These are phyloP conservation scores for Oncorhynchus gorbuscha DNA, from an alignment of 2,113 vertebrate genomes.

Conservation along the genomic window DNA sequence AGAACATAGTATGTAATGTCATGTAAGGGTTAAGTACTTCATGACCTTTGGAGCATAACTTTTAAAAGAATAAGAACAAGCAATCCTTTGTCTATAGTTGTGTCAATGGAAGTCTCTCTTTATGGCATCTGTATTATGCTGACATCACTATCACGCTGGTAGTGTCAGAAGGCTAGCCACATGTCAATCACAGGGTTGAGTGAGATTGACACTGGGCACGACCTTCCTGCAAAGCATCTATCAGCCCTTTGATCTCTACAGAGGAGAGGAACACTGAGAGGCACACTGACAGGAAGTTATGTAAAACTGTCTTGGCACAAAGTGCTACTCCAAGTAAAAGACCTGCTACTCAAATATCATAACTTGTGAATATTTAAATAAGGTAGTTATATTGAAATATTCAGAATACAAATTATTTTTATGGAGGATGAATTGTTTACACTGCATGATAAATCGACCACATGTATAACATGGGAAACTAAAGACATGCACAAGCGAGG, in stretches of 20 bases:
- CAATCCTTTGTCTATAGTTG: slow-evolving; percentile 29
- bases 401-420: no score
- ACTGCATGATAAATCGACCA: no score
- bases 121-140: slow-evolving; percentile 53
- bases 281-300: background rate
- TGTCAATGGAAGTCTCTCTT: slow-evolving; percentile 51
- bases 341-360: background rate
- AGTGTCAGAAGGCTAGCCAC: slow-evolving; percentile 55
- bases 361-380: no score
- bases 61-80: background rate
- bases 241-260: slow-evolving; percentile 22
- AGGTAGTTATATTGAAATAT: no score
- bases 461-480: no score
- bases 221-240: slow-evolving; percentile 20
- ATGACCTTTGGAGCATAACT: background rate
- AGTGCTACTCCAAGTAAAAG: background rate
- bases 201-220: slow-evolving; percentile 42
- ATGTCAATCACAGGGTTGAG: slow-evolving; percentile 50
- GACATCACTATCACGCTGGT: slow-evolving; percentile 61
- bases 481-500: no score
- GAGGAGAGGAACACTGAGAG: background rate
- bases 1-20: background rate
- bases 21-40: background rate
- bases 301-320: background rate
- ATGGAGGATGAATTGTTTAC: no score